Evolutionary conservation across 1,140 invertebrate species (phyloP).

Genomic region (Drosophila quadrilineata): DNA sequence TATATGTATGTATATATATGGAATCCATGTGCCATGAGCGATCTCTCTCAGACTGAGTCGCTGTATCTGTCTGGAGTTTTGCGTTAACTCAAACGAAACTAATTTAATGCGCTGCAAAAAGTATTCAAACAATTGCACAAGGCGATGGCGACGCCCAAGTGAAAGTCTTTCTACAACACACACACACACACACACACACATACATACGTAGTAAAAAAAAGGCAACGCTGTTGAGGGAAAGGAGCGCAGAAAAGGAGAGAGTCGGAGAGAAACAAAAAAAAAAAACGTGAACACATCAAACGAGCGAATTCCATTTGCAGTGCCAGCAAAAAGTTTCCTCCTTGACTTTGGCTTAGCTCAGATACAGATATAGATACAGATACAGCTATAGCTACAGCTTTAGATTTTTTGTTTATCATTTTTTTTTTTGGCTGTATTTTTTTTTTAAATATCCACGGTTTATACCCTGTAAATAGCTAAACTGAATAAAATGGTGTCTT

Average conservation of each 20-base stretch:
- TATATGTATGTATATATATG: too few species aligned
- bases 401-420: conserved; percentile 11
- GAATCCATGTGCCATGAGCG: too few species aligned
- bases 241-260: too few species aligned
- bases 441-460: background rate
- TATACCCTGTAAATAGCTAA: background rate
- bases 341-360: conserved; percentile 11
- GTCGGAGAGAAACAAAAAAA: conserved; percentile 20
- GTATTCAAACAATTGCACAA: conserved; percentile 80
- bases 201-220: too few species aligned
- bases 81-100: conserved; percentile 80
- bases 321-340: conserved; percentile 62
- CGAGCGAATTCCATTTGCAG: conserved; percentile 73
- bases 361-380: too few species aligned
- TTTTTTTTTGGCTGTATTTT: conserved; percentile 20
- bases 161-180: too few species aligned
- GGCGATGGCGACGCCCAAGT: conserved; percentile 76
- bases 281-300: conserved; percentile 70
- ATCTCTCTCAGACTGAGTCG: conserved; percentile 10
- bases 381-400: too few species aligned
- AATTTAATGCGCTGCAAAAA: conserved; percentile 80
- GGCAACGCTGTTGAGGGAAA: too few species aligned
- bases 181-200: too few species aligned
- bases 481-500: too few species aligned
- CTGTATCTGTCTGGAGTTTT: conserved; percentile 21